A percentile compares a stretch with the other conserved stretches of the same genome.
Evolutionary conservation across 2,888 invertebrate species (phyloP).

Genomic region (Eristalinus sepulchralis): DNA sequence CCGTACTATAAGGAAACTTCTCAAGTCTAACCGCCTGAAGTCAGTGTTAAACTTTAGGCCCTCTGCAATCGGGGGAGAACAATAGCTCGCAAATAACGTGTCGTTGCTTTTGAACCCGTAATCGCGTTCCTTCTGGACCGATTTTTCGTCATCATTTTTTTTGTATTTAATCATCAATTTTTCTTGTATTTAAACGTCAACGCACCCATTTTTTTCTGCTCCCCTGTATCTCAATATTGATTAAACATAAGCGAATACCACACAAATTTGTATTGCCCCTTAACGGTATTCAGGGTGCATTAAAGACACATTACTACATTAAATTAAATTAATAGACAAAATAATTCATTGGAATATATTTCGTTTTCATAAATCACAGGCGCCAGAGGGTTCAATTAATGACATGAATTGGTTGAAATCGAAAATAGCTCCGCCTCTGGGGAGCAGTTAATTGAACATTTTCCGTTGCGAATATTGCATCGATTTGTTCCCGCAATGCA

Average conservation of each 20-base stretch:
- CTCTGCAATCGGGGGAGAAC: too few relatives aligned
- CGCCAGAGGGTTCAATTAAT: constrained; percentile 13
- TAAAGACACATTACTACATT: background rate
- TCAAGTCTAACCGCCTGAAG: too few relatives aligned
- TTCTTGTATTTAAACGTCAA: too few relatives aligned
- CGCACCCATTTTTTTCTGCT: too few relatives aligned
- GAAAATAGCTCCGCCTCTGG: background rate
- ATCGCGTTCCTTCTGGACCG: too few relatives aligned
- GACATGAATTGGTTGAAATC: constrained; percentile 27
- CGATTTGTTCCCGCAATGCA: background rate
- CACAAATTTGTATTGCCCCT: background rate
- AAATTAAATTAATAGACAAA: background rate
- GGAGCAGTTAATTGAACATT: constrained; percentile 25
- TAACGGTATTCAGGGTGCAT: background rate
- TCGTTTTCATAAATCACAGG: background rate
- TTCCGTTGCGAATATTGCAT: constrained; percentile 6
- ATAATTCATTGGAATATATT: constrained; percentile 21
- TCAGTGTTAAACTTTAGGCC: too few relatives aligned
- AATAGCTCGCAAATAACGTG: too few relatives aligned
- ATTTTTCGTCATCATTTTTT: too few relatives aligned
- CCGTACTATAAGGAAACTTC: too few relatives aligned
- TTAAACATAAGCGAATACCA: background rate
- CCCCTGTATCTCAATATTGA: background rate
- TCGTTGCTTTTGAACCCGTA: too few relatives aligned
- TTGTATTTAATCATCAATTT: too few relatives aligned